A percentile compares a stretch with the other conserved stretches of the same genome.
These are phyloP conservation scores for Cepaea nemoralis DNA, from an alignment of 1,140 invertebrate species.

Conservation along the genomic window DNA sequence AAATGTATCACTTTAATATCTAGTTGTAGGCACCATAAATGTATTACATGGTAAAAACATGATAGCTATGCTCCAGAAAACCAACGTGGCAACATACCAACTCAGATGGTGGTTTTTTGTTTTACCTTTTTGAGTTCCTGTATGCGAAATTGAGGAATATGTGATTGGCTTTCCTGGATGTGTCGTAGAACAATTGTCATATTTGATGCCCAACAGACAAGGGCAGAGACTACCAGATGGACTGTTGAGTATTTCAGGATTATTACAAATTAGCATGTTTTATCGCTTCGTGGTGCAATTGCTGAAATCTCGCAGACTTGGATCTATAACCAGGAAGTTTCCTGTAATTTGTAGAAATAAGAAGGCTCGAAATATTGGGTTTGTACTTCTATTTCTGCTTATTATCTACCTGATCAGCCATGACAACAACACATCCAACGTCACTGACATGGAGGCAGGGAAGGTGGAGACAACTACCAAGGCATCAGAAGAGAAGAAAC, in stretches of 20 bases:
- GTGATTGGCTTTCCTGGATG: too few species aligned
- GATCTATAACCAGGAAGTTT: not conserved
- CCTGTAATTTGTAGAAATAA: not conserved
- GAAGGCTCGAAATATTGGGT: not conserved
- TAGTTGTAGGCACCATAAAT: too few species aligned
- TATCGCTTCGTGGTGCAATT: not conserved
- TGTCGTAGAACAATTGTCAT: too few species aligned
- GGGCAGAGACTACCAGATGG: not conserved
- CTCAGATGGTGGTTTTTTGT: too few species aligned
- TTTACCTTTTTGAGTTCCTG: too few species aligned
- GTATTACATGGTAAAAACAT: too few species aligned
- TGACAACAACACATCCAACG: conserved; percentile 11
- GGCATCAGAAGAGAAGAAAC: conserved; percentile 38
- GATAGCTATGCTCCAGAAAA: too few species aligned
- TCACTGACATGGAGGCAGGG: conserved; percentile 36
- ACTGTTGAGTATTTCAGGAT: not conserved
- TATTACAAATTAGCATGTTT: not conserved
- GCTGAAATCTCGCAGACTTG: conserved; percentile 4
- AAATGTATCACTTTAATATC: too few species aligned
- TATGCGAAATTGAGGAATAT: too few species aligned
- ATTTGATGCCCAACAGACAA: too few species aligned
- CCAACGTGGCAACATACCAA: too few species aligned
- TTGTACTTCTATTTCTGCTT: not conserved
- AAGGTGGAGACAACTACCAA: conserved; percentile 38
- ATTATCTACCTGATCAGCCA: not conserved